These are phyloP conservation scores for Gryllus longicercus DNA, from an alignment of 2,888 invertebrate species.

Conservation along the genomic window DNA sequence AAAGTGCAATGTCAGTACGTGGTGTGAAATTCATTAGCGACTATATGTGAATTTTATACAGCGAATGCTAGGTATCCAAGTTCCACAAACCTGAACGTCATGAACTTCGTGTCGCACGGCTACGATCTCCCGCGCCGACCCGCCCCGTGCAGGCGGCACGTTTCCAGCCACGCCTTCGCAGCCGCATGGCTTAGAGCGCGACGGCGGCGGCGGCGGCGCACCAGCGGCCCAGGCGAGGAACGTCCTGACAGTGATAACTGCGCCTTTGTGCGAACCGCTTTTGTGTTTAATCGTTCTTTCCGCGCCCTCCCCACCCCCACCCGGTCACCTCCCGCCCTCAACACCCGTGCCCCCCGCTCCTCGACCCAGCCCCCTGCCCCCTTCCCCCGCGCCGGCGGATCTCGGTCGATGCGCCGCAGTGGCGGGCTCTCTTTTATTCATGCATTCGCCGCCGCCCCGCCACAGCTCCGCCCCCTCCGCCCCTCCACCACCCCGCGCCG, in stretches of 20 bases:
- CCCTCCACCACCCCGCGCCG: background rate
- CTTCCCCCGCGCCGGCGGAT: background rate
- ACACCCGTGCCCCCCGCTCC: background rate
- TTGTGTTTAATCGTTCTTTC: slow-evolving; percentile 1
- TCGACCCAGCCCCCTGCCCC: background rate
- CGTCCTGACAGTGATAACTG: background rate
- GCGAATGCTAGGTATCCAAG: too few relatives aligned
- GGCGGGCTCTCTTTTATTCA: slow-evolving; percentile 2
- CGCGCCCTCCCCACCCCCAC: background rate
- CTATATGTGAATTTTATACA: too few relatives aligned
- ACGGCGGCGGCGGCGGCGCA: too few relatives aligned
- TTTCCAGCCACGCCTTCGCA: too few relatives aligned
- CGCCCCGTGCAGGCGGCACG: too few relatives aligned
- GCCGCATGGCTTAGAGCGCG: too few relatives aligned
- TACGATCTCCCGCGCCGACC: too few relatives aligned
- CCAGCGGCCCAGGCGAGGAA: too few relatives aligned
- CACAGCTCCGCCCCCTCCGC: background rate
- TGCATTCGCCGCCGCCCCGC: background rate
- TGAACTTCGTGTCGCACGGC: too few relatives aligned
- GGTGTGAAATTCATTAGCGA: too few relatives aligned
- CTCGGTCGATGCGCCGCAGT: background rate
- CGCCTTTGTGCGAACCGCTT: background rate
- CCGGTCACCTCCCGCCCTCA: background rate
- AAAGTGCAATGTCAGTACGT: too few relatives aligned
- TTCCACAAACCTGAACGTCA: too few relatives aligned